Base-by-base conservation (phyloP, 2,888 invertebrate genomes). In the Lasioglossum vierecki region DNA sequence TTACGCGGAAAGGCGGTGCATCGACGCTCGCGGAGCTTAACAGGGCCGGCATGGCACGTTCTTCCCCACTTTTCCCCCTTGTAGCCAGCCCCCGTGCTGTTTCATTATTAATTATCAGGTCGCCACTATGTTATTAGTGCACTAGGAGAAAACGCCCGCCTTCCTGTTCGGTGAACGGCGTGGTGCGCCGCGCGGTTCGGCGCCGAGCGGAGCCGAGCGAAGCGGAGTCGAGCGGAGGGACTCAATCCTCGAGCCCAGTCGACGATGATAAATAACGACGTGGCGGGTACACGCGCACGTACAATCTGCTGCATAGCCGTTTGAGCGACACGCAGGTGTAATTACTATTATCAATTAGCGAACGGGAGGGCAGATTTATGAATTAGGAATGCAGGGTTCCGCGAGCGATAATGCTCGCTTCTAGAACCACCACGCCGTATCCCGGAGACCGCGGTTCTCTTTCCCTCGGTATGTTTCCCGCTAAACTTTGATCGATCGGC, bases 81-180 rank as follows among this genome's bases (percentile, higher is more conserved):
- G 68, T 49, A 30, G 22, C 73, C 49, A 15, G 77, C 74, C 73
- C 76, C 83, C 60, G 73, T 74, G 68, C 70, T 63, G 83, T 90
- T 90, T 92, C 90, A 90, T 94, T 94, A 94, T 95, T 94, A 94
- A 95, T 95, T 94, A 94, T 92, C 92, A 91, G 92, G 82, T 92
- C 82, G 92, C 93, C 90, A 94, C 93, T 92, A 93, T 95, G 93
- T 95, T 94, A 95, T 95, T 95, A 95, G 94, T 93, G 93, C 93
- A 94, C 94, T 94, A 94, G 93, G 92, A 93, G 93, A 94, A 93
- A 93, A 93, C 93, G 92, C 92, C 93, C 92, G 93, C 91, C 88
- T 85, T 91, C 91, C 91, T 84, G 86, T 78, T 90, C 92, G 63
- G 81, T 57, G 80, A 79, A 66, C 76, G 84, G 84, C 84, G 84